Evolutionary conservation across 2,113 vertebrate genomes (phyloP).

Genomic region (Podarcis cretensis): DNA sequence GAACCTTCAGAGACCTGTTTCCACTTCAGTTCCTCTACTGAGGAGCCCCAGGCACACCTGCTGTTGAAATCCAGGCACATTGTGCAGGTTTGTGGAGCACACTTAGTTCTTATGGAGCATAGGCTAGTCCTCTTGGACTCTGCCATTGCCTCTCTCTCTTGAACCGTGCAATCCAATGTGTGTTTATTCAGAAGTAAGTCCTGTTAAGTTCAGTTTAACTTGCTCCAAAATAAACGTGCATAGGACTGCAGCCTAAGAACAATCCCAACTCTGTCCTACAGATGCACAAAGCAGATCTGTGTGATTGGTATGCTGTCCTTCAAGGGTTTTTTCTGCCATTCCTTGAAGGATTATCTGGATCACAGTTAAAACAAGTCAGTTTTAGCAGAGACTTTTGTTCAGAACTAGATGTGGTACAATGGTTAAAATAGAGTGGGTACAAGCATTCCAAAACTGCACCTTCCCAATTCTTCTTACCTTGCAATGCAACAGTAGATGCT

Average conservation of each 20-base stretch:
- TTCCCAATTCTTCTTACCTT: background rate
- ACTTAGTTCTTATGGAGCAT: background rate
- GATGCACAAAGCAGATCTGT: background rate
- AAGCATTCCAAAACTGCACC: background rate
- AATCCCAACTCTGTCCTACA: background rate
- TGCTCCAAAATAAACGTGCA: too few relatives aligned
- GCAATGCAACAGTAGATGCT: background rate
- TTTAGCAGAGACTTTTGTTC: conserved; percentile 31
- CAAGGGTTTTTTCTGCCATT: background rate
- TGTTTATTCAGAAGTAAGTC: too few relatives aligned
- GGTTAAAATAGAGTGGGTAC: background rate
- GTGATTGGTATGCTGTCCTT: too few relatives aligned
- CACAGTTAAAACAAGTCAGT: background rate
- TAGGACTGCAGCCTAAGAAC: background rate
- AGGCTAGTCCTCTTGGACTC: background rate
- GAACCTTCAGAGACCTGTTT: background rate
- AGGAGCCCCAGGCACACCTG: background rate
- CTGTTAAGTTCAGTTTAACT: too few relatives aligned
- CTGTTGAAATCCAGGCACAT: background rate
- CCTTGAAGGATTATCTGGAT: background rate
- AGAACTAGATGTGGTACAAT: conserved; percentile 14
- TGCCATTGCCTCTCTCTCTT: background rate
- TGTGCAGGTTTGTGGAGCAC: background rate
- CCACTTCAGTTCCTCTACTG: background rate
- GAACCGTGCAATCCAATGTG: too few relatives aligned